phyloP scores from a whole-genome alignment of 2,888 invertebrate species.

The Carpatolechia fugitivella region DNA sequence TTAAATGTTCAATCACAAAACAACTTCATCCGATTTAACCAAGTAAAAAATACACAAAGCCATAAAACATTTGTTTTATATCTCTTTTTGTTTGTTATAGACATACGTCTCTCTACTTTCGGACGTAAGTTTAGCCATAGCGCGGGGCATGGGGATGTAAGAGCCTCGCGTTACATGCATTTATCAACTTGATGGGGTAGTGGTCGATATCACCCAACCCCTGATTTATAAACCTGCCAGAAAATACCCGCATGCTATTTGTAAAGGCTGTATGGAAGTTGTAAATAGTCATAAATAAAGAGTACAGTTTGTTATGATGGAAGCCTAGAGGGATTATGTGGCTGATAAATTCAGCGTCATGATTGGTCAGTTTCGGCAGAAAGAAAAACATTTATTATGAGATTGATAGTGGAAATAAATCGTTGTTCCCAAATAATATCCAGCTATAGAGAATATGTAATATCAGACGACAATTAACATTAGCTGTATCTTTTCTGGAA shows the following conservation, averaged over 20 bases:
- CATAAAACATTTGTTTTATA: too few relatives aligned
- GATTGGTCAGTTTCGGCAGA: not conserved
- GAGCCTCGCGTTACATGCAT: constrained; percentile 55
- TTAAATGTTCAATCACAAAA: too few relatives aligned
- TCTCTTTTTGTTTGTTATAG: not conserved
- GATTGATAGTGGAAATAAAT: not conserved
- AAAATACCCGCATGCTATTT: constrained; percentile 53
- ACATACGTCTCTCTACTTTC: not conserved
- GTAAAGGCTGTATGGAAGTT: constrained; percentile 32
- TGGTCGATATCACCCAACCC: constrained; percentile 49
- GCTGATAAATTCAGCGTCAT: not conserved
- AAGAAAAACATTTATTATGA: not conserved
- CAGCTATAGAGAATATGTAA: too few relatives aligned
- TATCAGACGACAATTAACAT: too few relatives aligned
- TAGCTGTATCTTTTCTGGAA: too few relatives aligned
- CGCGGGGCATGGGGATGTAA: constrained; percentile 10
- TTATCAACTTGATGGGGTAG: constrained; percentile 63
- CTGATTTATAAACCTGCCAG: constrained; percentile 63
- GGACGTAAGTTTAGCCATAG: not conserved
- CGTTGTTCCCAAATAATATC: too few relatives aligned
- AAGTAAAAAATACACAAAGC: too few relatives aligned
- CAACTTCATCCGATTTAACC: too few relatives aligned
- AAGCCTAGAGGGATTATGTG: constrained; percentile 2
- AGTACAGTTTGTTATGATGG: constrained; percentile 18
- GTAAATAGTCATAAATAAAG: constrained; percentile 44